phyloP scores from a whole-genome alignment of 2,888 invertebrate species.

The Embidobia sp. region DNA sequence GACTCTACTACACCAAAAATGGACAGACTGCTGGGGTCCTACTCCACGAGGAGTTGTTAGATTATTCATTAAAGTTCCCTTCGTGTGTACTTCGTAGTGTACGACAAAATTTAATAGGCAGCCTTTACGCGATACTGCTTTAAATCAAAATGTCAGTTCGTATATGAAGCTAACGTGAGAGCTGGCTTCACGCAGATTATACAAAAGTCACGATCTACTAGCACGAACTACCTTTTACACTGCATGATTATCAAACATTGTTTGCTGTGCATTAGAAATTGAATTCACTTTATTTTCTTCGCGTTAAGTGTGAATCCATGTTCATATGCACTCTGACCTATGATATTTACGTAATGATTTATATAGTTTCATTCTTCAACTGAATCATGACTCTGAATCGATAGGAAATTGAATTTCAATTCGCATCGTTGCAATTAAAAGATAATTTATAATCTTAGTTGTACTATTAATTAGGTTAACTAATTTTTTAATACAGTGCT shows the following conservation, averaged over 20 bases:
- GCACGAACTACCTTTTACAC: conserved; percentile 15
- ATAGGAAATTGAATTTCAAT: too few species aligned
- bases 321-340: too few species aligned
- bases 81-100: conserved; percentile 67
- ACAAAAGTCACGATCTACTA: conserved; percentile 41
- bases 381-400: too few species aligned
- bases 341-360: too few species aligned
- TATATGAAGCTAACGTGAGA: conserved; percentile 26
- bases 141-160: conserved; percentile 66
- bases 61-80: conserved; percentile 73
- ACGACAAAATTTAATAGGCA: conserved; percentile 70
- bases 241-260: conserved; percentile 22
- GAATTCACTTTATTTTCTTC: conserved; percentile 17
- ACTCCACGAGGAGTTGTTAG: conserved; percentile 66
- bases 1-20: conserved; percentile 67
- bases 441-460: too few species aligned
- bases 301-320: not conserved
- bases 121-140: conserved; percentile 66
- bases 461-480: too few species aligned
- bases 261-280: conserved; percentile 17
- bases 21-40: conserved; percentile 66
- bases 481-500: too few species aligned
- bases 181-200: conserved; percentile 32
- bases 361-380: too few species aligned
- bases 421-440: too few species aligned